A percentile compares a stretch with the other conserved stretches of the same genome.
phyloP scores from a whole-genome alignment of 1,140 invertebrate genomes.

The Theocolax elegans region DNA sequence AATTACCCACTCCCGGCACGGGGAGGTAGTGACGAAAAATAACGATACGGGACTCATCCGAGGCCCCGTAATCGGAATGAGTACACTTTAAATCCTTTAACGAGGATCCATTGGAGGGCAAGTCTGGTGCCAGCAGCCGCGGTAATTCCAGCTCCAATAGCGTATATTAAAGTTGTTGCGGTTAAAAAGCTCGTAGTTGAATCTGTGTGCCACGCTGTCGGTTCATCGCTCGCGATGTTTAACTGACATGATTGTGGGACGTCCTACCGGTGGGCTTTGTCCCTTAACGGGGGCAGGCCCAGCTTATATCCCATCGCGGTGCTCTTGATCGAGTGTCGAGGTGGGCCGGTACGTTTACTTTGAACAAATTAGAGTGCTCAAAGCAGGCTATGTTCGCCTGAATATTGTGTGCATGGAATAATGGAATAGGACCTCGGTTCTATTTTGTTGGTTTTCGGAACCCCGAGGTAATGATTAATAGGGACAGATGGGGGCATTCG shows the following conservation, averaged over 20 bases:
- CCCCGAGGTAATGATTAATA: constrained; percentile 84
- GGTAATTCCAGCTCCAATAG: constrained; percentile 92
- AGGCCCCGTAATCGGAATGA: constrained; percentile 87
- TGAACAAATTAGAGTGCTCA: constrained; percentile 70
- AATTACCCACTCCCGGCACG: constrained; percentile 87
- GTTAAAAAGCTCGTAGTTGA: constrained; percentile 82
- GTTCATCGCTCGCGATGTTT: too few species aligned
- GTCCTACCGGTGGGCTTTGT: not conserved
- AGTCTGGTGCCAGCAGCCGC: constrained; percentile 91
- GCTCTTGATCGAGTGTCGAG: constrained; percentile 67
- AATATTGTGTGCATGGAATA: constrained; percentile 84
- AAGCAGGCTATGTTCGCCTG: constrained; percentile 80
- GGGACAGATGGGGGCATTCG: constrained; percentile 79
- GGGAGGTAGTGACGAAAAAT: constrained; percentile 89
- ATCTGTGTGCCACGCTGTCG: constrained; percentile 71
- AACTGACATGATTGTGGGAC: too few species aligned
- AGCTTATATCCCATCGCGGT: constrained; percentile 18
- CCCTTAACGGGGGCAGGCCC: too few species aligned
- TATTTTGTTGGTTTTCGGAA: constrained; percentile 79
- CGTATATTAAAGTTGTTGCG: constrained; percentile 89
- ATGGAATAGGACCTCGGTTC: constrained; percentile 84
- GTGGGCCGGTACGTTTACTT: constrained; percentile 77
- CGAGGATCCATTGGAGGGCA: constrained; percentile 89
- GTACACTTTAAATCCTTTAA: constrained; percentile 75
- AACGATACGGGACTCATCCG: constrained; percentile 74